Base-by-base conservation (phyloP, 2,888 invertebrate genomes). In the Allacma fusca region DNA sequence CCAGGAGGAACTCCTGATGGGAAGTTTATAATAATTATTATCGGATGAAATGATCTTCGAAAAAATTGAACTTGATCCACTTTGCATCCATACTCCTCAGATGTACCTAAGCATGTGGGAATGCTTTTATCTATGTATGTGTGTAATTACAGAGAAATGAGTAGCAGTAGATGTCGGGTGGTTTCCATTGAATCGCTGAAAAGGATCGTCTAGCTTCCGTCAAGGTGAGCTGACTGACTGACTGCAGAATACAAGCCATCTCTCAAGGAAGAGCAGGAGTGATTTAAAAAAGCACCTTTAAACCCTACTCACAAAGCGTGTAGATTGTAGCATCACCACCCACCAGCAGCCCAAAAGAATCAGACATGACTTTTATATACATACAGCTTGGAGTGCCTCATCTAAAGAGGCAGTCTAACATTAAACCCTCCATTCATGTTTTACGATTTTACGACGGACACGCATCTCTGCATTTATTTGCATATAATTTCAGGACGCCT, bases 401-500 rank as follows among this genome's bases (percentile, higher is more conserved):
- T 24, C 62, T 19, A 62, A 50, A n/a, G 50, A 50, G 50, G n/a
- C 50, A 50, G 19, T 50, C 1, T 50, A 50, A n/a, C 50, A 34
- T 34, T 50, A 4, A 12, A 50, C 50, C 12, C 24, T 70, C 70
- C 70, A 70, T 70, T 70, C 50, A 50, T 70, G 16, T 70, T 50
- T 44, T 50, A 26, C 71, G 28, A 71, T 28, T 50, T 43, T 40
- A 74, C 24, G 65, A 74, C 26, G 19, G 74, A 74, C 74, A 74
- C 74, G 74, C 74, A 74, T 74, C 74, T 40, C 65, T 74, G 67
- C 40, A 74, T 65, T 65, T 64, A 72, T 72, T 50, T 73, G 59
- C 40, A 59, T 64, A 26, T 26, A 62, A 62, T 74, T 74, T 74
- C 64, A 44, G 28, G 13, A 4, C 24, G 57, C 9, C 34, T 34